These are phyloP conservation scores for Spinibarbus caldwelli DNA, from an alignment of 2,797 vertebrate species.

Conservation along the genomic window DNA sequence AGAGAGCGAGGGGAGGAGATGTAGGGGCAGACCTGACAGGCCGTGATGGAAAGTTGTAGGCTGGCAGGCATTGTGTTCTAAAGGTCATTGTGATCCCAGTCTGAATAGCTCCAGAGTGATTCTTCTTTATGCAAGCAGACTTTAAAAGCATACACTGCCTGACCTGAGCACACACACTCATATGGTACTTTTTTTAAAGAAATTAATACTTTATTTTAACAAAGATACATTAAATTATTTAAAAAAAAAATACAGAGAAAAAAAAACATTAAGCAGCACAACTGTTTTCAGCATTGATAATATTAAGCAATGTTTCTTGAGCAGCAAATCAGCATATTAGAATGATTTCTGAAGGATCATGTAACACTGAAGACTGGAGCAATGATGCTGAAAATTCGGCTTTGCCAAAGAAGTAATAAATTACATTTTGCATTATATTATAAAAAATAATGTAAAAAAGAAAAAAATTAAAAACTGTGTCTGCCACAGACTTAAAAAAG, in stretches of 20 bases:
- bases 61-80: constrained; percentile 68
- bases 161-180: constrained; percentile 52
- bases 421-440: neutral
- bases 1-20: neutral
- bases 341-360: neutral
- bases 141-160: constrained; percentile 70
- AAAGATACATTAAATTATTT: too few species aligned
- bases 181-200: neutral
- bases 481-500: neutral
- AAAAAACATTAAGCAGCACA: neutral
- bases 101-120: constrained; percentile 73
- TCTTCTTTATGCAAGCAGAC: constrained; percentile 72
- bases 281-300: neutral
- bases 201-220: neutral
- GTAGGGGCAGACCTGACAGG: constrained; percentile 56
- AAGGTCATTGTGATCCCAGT: constrained; percentile 69
- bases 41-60: constrained; percentile 72
- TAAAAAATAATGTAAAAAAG: neutral
- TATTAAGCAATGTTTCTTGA: neutral
- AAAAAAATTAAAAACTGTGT: neutral
- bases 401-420: neutral
- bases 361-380: neutral
- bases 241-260: too few species aligned
- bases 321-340: neutral
- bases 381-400: neutral